Percentiles rank a stretch among this genome's conserved stretches.
Conservation (phyloP, 1,140 invertebrate species). For the Lordiphosa mommai region DNA sequence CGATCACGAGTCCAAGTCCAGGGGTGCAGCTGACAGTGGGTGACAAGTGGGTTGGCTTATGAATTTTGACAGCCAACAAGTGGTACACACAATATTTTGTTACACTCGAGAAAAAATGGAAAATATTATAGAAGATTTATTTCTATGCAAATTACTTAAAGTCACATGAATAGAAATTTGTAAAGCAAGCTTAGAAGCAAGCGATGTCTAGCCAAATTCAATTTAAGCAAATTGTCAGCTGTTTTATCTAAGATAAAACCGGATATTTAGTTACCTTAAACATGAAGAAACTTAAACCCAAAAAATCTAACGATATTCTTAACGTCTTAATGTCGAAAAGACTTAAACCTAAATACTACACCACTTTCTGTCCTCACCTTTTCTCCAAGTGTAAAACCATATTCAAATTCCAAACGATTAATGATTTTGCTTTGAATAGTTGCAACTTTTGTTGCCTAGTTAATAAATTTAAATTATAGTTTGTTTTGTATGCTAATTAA, state of each 20-base stretch:
- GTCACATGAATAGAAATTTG: too few relatives aligned
- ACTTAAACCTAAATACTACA: too few relatives aligned
- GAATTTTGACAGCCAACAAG: conserved; percentile 64
- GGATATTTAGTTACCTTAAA: too few relatives aligned
- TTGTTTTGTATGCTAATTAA: conserved; percentile 59
- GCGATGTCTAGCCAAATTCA: too few relatives aligned
- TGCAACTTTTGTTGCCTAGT: conserved; percentile 18
- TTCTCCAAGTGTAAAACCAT: neutral
- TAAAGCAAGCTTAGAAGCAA: too few relatives aligned
- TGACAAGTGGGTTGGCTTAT: conserved; percentile 77
- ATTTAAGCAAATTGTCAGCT: too few relatives aligned
- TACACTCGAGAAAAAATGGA: conserved; percentile 12
- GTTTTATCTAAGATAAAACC: too few relatives aligned
- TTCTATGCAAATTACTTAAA: too few relatives aligned
- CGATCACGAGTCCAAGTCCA: conserved; percentile 26
- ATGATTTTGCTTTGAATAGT: conserved; percentile 8
- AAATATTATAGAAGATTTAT: conserved; percentile 3
- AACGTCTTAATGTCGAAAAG: too few relatives aligned
- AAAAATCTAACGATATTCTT: too few relatives aligned
- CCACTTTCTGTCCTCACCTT: neutral
- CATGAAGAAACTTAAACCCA: too few relatives aligned
- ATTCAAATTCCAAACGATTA: neutral
- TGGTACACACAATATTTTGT: conserved; percentile 19
- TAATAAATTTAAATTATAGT: conserved; percentile 56
- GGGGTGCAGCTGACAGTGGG: conserved; percentile 34